Conservation (phyloP, 2,888 invertebrate genomes). For the Acanthosepion esculentum region DNA sequence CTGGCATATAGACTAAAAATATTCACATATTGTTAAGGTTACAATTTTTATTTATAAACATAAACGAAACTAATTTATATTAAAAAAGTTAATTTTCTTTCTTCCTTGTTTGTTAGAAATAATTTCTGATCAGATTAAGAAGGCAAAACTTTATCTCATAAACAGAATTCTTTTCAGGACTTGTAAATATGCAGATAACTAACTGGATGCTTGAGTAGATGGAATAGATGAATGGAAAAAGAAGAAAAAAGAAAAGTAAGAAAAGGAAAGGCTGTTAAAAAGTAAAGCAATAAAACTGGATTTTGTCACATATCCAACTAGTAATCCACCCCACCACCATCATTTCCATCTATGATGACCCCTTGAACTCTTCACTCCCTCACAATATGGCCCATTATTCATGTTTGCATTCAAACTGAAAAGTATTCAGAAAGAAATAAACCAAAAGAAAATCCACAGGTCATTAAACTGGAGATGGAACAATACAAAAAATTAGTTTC, state of each 20-base stretch:
- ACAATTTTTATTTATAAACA: too few relatives aligned
- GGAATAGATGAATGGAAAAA: not conserved
- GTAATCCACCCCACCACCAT: not conserved
- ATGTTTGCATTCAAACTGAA: not conserved
- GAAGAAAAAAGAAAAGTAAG: not conserved
- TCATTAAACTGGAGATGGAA: not conserved
- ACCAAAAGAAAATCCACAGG: not conserved
- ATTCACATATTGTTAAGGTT: too few relatives aligned
- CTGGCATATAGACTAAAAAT: too few relatives aligned
- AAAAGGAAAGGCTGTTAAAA: not conserved
- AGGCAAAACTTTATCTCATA: not conserved
- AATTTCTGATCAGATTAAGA: not conserved
- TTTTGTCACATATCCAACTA: not conserved
- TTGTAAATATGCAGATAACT: not conserved
- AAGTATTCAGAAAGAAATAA: not conserved
- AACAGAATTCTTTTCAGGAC: not conserved
- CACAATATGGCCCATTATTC: not conserved
- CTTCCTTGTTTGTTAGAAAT: not conserved
- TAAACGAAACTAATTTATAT: too few relatives aligned
- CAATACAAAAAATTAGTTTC: not conserved
- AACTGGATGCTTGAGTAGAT: not conserved
- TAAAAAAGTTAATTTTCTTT: not conserved
- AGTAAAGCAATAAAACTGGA: too few relatives aligned
- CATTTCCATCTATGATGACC: not conserved
- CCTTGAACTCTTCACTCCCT: not conserved